These are phyloP conservation scores for Odontomyia ornata DNA, from an alignment of 2,888 invertebrate genomes.

Conservation along the genomic window DNA sequence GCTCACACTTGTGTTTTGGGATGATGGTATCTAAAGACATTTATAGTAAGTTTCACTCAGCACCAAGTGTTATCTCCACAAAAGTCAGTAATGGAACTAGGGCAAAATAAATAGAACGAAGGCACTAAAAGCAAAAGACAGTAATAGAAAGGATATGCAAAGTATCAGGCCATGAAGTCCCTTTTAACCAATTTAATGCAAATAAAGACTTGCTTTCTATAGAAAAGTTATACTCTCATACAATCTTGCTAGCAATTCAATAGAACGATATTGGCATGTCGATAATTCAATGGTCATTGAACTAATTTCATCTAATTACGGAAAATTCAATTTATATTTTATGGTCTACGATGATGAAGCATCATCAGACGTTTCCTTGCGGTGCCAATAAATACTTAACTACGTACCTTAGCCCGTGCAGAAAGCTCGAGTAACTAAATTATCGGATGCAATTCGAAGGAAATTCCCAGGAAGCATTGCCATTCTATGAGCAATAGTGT, in stretches of 20 bases:
- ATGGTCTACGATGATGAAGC: neutral
- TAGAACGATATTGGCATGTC: neutral
- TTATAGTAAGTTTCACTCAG: neutral
- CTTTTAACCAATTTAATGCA: neutral
- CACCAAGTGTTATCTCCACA: neutral
- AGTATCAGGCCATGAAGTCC: neutral
- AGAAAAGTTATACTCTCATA: too few species aligned
- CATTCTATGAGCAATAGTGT: neutral
- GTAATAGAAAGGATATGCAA: neutral
- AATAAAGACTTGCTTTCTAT: neutral
- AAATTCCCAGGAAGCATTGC: conserved; percentile 20
- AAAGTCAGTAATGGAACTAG: neutral
- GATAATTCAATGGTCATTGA: neutral
- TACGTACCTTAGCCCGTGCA: neutral
- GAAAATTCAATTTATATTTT: neutral
- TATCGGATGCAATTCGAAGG: conserved; percentile 6
- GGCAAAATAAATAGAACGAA: neutral
- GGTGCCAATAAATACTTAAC: neutral
- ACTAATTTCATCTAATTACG: neutral
- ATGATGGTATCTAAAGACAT: conserved; percentile 6
- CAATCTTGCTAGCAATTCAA: too few species aligned
- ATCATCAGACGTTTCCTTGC: neutral
- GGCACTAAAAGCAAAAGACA: neutral
- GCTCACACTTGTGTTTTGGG: neutral
- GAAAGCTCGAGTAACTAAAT: neutral